These are phyloP conservation scores for Zoanthus gigantus DNA, from an alignment of 92 coral and sea anemone genomes.

Conservation along the genomic window DNA sequence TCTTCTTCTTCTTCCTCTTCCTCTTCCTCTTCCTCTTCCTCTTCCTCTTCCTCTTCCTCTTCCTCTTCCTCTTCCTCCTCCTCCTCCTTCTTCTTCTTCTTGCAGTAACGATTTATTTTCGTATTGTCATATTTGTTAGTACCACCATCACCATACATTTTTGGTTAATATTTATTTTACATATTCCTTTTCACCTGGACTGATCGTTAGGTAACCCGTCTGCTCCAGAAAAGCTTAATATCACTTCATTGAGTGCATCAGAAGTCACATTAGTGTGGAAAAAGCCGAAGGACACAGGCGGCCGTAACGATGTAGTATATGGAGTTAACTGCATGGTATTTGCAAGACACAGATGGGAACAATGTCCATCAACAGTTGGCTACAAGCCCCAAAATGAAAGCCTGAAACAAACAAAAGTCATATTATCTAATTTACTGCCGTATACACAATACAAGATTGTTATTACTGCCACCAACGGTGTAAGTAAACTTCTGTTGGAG, in stretches of 20 bases:
- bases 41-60: too few relatives aligned
- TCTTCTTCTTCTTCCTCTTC: too few relatives aligned
- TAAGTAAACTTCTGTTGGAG: not conserved
- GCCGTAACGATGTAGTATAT: conserved; percentile 11
- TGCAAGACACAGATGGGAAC: not conserved
- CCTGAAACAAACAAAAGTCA: not conserved
- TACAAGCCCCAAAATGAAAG: not conserved
- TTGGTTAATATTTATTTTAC: not conserved
- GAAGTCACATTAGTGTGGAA: not conserved
- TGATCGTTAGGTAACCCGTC: conserved; percentile 11
- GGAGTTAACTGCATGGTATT: not conserved
- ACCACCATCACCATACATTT: not conserved
- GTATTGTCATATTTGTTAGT: not conserved
- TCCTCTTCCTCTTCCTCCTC: too few relatives aligned
- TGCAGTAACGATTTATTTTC: too few relatives aligned
- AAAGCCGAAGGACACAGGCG: conserved; percentile 27
- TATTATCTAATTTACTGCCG: conserved; percentile 17
- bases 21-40: too few relatives aligned
- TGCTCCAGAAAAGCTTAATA: conserved; percentile 18
- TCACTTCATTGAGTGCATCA: not conserved
- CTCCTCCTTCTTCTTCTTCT: too few relatives aligned
- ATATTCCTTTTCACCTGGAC: not conserved
- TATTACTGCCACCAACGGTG: not conserved
- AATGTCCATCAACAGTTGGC: not conserved
- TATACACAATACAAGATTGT: not conserved